These are phyloP conservation scores for Camelus bactrianus DNA, from an alignment of 2,113 vertebrate species.

Conservation along the genomic window DNA sequence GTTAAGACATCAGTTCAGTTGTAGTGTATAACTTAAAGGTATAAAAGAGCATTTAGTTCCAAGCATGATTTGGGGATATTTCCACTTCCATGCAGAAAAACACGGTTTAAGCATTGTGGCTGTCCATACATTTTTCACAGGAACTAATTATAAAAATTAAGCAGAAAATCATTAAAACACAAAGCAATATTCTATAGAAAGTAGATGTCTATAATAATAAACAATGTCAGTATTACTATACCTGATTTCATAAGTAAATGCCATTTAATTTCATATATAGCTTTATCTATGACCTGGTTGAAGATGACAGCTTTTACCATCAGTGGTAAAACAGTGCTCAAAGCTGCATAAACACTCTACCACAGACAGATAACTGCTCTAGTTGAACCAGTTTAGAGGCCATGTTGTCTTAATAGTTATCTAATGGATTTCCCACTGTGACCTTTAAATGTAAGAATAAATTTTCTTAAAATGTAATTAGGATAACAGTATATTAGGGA, in stretches of 20 bases:
- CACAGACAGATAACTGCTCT: neutral
- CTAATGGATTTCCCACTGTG: neutral
- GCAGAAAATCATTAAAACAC: constrained; percentile 28
- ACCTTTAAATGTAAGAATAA: constrained; percentile 20
- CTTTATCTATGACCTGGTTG: neutral
- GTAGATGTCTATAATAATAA: neutral
- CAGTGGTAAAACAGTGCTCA: neutral
- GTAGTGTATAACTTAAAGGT: neutral
- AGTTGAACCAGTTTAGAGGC: neutral
- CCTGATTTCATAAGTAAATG: constrained; percentile 50
- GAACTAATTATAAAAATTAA: constrained; percentile 30
- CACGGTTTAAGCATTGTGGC: neutral
- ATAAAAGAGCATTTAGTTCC: neutral
- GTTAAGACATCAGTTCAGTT: constrained; percentile 9
- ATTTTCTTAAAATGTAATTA: neutral
- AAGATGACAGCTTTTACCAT: constrained; percentile 22
- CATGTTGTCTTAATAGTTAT: neutral
- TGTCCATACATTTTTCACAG: neutral
- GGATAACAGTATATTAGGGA: neutral
- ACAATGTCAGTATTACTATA: constrained; percentile 11
- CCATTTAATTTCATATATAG: neutral
- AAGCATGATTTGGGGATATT: constrained; percentile 6
- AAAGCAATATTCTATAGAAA: neutral
- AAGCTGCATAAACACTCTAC: constrained; percentile 18
- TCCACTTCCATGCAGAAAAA: constrained; percentile 3